phyloP scores from a whole-genome alignment of 2,888 invertebrate species.

The Epistrophe grossulariae region DNA sequence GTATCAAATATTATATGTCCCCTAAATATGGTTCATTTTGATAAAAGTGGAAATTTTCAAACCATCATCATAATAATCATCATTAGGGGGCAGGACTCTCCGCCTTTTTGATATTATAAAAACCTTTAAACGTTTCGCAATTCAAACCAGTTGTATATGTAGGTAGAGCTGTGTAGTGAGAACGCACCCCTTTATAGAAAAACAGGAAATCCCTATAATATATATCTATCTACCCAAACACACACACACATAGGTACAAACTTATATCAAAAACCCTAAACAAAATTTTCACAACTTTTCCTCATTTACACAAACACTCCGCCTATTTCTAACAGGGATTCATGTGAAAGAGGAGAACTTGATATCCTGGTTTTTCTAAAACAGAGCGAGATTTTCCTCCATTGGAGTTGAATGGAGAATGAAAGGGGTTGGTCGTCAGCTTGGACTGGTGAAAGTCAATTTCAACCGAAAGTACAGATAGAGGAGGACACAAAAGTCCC shows the following conservation, averaged over 20 bases:
- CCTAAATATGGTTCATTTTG: conserved; percentile 14
- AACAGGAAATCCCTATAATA: conserved; percentile 37
- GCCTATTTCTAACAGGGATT: conserved; percentile 74
- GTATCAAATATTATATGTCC: conserved; percentile 24
- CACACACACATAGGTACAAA: too few species aligned
- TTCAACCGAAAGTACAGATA: conserved; percentile 15
- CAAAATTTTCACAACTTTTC: conserved; percentile 57
- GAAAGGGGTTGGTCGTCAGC: conserved; percentile 71
- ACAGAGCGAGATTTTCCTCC: background rate
- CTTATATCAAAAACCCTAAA: conserved; percentile 21
- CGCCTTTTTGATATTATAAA: conserved; percentile 59
- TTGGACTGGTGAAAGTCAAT: conserved; percentile 67
- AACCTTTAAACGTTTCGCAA: conserved; percentile 22
- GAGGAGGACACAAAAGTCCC: conserved; percentile 61
- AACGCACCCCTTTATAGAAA: conserved; percentile 53
- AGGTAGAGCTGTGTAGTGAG: conserved; percentile 17
- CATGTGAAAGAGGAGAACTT: conserved; percentile 59
- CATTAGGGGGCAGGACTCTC: conserved; percentile 68
- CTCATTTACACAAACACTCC: conserved; percentile 75
- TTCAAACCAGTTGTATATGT: conserved; percentile 1
- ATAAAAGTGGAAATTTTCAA: conserved; percentile 18
- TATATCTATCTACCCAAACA: background rate
- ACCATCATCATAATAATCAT: too few species aligned
- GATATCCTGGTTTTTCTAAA: conserved; percentile 45
- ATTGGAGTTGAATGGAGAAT: conserved; percentile 45